Percentiles rank a stretch among this genome's conserved stretches.
Conservation (phyloP, 2,113 vertebrate species). For the Lanius collurio region DNA sequence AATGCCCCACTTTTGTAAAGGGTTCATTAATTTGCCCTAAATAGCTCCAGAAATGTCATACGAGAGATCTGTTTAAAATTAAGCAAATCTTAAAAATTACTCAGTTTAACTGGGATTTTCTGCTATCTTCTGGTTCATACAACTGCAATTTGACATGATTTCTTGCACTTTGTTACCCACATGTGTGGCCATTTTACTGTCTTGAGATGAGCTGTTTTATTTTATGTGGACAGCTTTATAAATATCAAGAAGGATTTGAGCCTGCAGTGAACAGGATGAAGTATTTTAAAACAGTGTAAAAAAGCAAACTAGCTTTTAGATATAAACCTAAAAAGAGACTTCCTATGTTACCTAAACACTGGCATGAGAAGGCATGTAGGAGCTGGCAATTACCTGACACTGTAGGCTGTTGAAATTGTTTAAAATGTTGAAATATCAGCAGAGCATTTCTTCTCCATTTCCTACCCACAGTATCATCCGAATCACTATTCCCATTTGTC, state of each 20-base stretch:
- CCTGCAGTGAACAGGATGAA: background rate
- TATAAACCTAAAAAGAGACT: background rate
- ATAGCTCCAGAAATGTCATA: background rate
- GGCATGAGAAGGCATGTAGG: background rate
- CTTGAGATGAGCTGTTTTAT: background rate
- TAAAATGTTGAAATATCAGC: background rate
- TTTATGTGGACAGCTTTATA: background rate
- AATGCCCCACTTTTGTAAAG: background rate
- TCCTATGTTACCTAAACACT: background rate
- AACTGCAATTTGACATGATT: background rate
- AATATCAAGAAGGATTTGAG: background rate
- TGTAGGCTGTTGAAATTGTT: background rate
- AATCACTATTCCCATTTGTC: background rate
- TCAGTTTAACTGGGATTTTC: background rate
- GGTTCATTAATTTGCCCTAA: background rate
- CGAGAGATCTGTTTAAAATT: background rate
- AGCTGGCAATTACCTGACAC: background rate
- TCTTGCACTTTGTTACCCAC: background rate
- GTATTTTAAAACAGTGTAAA: background rate
- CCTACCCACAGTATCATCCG: background rate
- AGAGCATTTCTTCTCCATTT: background rate
- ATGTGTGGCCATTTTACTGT: background rate
- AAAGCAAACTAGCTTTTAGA: background rate
- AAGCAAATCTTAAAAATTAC: background rate
- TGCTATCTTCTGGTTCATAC: background rate